Evolutionary conservation across 2,888 invertebrate genomes (phyloP).

Genomic region (Limnephilus marmoratus): DNA sequence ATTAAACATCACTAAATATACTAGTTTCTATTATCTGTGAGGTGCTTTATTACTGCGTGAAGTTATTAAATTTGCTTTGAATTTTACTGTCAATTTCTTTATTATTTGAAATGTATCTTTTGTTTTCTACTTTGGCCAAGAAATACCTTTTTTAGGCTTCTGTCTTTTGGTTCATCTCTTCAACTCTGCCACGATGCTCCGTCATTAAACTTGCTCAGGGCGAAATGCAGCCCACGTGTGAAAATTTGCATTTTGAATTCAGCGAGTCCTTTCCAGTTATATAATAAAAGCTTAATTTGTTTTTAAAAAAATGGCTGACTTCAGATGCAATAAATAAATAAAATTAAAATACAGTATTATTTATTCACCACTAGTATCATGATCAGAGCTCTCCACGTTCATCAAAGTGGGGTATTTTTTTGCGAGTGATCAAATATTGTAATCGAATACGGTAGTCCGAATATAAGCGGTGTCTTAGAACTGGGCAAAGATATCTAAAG

Average conservation of each 20-base stretch:
- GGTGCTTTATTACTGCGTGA: no score
- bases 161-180: no score
- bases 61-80: no score
- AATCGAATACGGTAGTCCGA: not conserved
- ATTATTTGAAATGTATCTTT: no score
- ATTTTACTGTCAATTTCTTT: no score
- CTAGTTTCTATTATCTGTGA: no score
- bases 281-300: not conserved
- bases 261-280: not conserved
- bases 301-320: not conserved
- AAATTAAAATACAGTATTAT: not conserved
- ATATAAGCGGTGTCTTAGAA: not conserved
- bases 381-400: not conserved
- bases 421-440: not conserved
- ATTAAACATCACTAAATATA: no score
- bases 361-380: not conserved
- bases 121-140: no score
- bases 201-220: no score
- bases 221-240: no score
- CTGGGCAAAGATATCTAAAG: not conserved
- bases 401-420: constrained; percentile 1
- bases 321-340: not conserved
- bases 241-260: not conserved
- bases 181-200: no score
- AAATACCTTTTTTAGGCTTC: no score